A percentile compares a stretch with the other conserved stretches of the same genome.
Evolutionary conservation across 2,113 vertebrate genomes (phyloP).

Genomic region (Eulacestoma nigropectus): DNA sequence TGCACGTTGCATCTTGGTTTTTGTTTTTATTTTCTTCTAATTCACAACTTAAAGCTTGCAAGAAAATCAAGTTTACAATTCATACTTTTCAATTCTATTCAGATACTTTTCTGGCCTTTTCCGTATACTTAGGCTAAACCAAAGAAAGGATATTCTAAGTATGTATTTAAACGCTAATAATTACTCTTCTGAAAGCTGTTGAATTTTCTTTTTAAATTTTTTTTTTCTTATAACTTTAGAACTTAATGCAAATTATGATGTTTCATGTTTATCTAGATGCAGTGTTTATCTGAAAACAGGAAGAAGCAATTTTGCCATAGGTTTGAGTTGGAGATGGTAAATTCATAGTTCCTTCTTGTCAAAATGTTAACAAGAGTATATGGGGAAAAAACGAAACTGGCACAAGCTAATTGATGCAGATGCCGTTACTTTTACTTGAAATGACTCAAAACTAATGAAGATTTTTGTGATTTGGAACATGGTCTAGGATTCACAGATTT

Average conservation of each 20-base stretch:
- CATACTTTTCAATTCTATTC: not conserved
- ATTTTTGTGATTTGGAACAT: not conserved
- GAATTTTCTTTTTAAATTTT: not conserved
- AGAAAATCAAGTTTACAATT: not conserved
- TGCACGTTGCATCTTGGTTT: not conserved
- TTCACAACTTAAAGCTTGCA: not conserved
- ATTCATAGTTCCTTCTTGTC: not conserved
- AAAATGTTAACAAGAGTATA: not conserved
- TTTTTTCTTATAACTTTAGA: not conserved
- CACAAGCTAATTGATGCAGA: not conserved
- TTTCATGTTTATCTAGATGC: not conserved
- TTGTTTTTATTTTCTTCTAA: not conserved
- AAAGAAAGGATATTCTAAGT: not conserved
- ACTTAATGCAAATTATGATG: not conserved
- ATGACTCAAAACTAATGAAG: not conserved
- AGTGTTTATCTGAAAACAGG: not conserved
- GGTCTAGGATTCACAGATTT: not conserved
- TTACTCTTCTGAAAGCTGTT: not conserved
- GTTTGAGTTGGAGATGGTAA: not conserved
- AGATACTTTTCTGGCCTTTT: not conserved
- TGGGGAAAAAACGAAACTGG: accelerated
- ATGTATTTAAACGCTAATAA: not conserved
- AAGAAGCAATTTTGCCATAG: not conserved
- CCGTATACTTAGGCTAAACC: not conserved
- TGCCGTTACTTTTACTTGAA: not conserved